Percentiles rank a stretch among this genome's conserved stretches.
Conservation (phyloP, 2,888 invertebrate species). For the Leucoma salicis region DNA sequence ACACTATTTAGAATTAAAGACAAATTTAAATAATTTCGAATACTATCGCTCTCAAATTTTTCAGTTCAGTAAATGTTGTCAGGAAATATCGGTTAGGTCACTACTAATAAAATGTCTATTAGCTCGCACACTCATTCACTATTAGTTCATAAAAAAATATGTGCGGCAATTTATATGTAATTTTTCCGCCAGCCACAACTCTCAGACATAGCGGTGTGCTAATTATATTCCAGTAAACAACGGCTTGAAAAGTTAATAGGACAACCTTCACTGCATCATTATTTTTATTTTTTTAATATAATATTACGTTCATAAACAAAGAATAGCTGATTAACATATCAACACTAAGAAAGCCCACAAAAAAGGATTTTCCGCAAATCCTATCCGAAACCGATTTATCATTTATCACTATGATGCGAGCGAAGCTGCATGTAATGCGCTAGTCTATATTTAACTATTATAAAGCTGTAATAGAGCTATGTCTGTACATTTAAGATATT, state of each 20-base stretch:
- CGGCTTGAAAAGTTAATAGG: conserved; percentile 52
- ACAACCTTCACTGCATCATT: conserved; percentile 18
- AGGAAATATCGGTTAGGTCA: conserved; percentile 7
- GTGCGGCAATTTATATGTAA: conserved; percentile 20
- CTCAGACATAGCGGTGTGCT: conserved; percentile 32
- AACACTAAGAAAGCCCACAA: no score
- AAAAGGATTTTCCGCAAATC: no score
- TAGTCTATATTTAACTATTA: no score
- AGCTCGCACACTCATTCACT: conserved; percentile 14
- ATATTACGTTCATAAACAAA: no score
- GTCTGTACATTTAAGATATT: no score
- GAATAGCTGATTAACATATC: no score
- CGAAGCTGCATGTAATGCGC: no score
- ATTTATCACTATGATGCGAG: no score
- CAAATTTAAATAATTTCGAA: not conserved
- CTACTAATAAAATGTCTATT: conserved; percentile 4
- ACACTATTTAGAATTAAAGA: not conserved
- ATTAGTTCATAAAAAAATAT: conserved; percentile 13
- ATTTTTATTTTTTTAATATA: no score
- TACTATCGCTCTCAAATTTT: no score
- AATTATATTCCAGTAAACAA: conserved; percentile 33
- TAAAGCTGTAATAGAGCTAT: no score
- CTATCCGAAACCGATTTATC: no score
- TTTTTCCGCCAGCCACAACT: conserved; percentile 23
- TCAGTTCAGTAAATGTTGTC: not conserved